These are phyloP conservation scores for Odontamblyopus rebecca DNA, from an alignment of 2,797 vertebrate species.

Conservation along the genomic window DNA sequence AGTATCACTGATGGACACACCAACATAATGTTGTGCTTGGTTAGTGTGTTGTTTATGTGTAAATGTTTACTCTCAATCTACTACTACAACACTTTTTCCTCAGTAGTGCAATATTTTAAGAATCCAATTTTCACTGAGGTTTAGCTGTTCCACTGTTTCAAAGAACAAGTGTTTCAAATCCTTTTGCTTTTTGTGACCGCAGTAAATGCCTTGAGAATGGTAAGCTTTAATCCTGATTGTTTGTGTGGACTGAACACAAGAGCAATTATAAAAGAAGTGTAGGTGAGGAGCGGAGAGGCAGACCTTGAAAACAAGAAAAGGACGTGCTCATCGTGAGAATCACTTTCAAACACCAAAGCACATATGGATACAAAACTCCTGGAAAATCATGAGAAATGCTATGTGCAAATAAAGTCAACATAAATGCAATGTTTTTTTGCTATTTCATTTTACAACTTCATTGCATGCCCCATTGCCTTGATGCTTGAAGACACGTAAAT, in stretches of 20 bases:
- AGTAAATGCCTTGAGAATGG: conserved; percentile 20
- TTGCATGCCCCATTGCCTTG: neutral
- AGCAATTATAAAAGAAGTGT: conserved; percentile 31
- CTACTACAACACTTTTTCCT: neutral
- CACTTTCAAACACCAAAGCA: conserved; percentile 10
- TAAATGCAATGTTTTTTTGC: neutral
- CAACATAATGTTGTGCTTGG: neutral
- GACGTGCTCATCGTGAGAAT: conserved; percentile 10
- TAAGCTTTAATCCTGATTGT: conserved; percentile 24
- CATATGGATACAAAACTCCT: neutral
- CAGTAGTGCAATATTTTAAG: neutral
- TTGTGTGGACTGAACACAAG: conserved; percentile 29
- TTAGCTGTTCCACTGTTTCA: neutral
- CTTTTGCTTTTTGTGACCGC: conserved; percentile 8
- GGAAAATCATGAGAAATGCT: neutral
- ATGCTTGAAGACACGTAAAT: neutral
- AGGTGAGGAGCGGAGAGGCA: conserved; percentile 43
- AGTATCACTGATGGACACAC: neutral
- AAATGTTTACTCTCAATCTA: neutral
- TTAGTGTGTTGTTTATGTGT: neutral
- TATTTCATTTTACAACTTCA: neutral
- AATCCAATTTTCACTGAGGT: neutral
- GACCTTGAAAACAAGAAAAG: conserved; percentile 18
- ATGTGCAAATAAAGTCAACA: neutral
- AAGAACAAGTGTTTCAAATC: conserved; percentile 11